Conservation (phyloP, 35 echinoderm and acorn worm species). For the Strongylocentrotus purpuratus region DNA sequence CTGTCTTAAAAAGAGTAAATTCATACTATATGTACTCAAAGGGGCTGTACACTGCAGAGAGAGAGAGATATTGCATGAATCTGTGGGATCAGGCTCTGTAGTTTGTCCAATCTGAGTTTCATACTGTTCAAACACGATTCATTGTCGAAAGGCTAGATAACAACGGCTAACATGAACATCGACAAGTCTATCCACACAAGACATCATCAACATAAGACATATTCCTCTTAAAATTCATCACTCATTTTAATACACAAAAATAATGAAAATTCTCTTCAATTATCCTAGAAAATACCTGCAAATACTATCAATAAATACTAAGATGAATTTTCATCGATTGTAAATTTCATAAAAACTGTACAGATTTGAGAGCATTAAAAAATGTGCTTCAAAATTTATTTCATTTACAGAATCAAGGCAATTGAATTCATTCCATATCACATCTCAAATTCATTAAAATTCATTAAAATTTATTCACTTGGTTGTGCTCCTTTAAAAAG, state of each 20-base stretch:
- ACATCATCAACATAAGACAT: not conserved
- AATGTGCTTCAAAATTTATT: not conserved
- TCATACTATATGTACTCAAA: not conserved
- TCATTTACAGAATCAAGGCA: slow-evolving; percentile 17
- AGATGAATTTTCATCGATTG: not conserved
- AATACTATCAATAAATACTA: slow-evolving; percentile 20
- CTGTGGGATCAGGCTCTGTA: not conserved
- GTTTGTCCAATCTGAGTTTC: not conserved
- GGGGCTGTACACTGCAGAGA: not conserved
- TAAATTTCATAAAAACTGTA: slow-evolving; percentile 18
- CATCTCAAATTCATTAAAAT: not conserved
- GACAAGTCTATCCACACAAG: not conserved
- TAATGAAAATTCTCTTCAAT: not conserved
- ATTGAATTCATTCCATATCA: slow-evolving; percentile 13
- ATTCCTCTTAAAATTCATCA: not conserved
- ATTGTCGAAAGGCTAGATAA: not conserved
- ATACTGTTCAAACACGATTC: not conserved
- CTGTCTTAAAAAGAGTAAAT: not conserved
- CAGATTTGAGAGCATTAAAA: not conserved
- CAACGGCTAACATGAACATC: not conserved
- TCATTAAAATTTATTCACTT: not conserved
- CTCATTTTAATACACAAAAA: slow-evolving; percentile 11
- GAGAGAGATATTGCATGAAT: not conserved
- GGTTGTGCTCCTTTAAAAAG: not conserved
- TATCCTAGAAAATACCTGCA: not conserved